Percentiles rank a stretch among this genome's conserved stretches.
phyloP scores from a whole-genome alignment of 2,888 invertebrate genomes.

The Ephialtes manifestator region DNA sequence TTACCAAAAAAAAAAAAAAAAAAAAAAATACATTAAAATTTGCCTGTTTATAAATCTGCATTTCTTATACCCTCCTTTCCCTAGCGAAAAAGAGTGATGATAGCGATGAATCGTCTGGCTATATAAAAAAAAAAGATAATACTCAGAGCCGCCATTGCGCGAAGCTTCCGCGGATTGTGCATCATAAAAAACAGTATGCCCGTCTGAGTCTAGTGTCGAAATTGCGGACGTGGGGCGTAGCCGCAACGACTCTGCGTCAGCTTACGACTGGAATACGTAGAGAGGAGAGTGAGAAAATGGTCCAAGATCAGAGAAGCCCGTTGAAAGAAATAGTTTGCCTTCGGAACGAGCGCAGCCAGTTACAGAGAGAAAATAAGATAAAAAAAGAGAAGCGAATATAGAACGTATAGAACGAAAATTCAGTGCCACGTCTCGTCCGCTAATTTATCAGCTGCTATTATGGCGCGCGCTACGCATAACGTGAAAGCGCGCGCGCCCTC shows the following conservation, averaged over 20 bases:
- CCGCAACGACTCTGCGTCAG: constrained; percentile 46
- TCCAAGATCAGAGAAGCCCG: constrained; percentile 71
- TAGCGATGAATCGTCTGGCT: neutral
- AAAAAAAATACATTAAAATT: too few relatives aligned
- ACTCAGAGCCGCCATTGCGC: neutral
- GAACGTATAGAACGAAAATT: constrained; percentile 47
- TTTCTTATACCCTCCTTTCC: too few relatives aligned
- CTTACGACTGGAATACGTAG: constrained; percentile 16
- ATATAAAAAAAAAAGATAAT: neutral
- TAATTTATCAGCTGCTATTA: constrained; percentile 71
- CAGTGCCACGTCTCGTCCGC: constrained; percentile 65
- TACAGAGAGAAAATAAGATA: constrained; percentile 34
- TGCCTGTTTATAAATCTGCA: too few relatives aligned
- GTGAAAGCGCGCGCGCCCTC: neutral
- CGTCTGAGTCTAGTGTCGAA: constrained; percentile 40
- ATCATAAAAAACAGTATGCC: constrained; percentile 60
- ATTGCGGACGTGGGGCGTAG: constrained; percentile 40
- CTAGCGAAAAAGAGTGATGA: too few relatives aligned
- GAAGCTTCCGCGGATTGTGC: constrained; percentile 58
- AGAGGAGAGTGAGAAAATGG: too few relatives aligned
- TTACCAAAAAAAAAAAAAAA: too few relatives aligned
- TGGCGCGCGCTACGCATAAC: constrained; percentile 65
- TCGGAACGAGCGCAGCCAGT: constrained; percentile 40
- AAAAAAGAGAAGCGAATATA: constrained; percentile 2
- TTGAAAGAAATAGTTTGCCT: constrained; percentile 74